phyloP scores from a whole-genome alignment of 2,113 vertebrate genomes.

The Dissostichus mawsoni region DNA sequence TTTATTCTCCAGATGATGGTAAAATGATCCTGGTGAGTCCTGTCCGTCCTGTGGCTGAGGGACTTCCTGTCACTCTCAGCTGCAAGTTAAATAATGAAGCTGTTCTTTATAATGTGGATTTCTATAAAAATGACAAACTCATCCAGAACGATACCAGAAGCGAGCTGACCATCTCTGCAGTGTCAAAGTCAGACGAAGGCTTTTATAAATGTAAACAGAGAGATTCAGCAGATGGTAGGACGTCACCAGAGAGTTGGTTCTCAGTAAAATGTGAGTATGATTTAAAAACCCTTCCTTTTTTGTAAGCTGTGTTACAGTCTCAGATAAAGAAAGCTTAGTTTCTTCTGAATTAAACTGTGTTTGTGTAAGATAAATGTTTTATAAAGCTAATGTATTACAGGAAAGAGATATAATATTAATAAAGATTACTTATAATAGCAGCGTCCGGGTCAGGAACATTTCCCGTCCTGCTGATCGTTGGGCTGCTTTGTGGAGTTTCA shows the following conservation, averaged over 20 bases:
- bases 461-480: conserved; percentile 12
- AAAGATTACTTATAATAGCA: neutral
- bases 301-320: too few relatives aligned
- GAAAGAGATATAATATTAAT: too few relatives aligned
- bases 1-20: conserved; percentile 12
- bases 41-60: conserved; percentile 45
- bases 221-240: neutral
- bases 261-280: conserved; percentile 9
- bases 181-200: conserved; percentile 54
- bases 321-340: too few relatives aligned
- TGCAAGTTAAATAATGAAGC: conserved; percentile 16
- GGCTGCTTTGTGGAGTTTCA: conserved; percentile 28
- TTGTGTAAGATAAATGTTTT: too few relatives aligned
- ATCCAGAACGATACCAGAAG: conserved; percentile 15
- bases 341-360: neutral
- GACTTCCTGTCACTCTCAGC: conserved; percentile 45
- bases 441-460: neutral
- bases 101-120: neutral
- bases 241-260: conserved; percentile 56
- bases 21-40: conserved; percentile 57
- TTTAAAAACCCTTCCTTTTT: neutral
- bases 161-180: conserved; percentile 38
- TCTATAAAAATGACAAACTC: conserved; percentile 50
- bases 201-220: conserved; percentile 44
- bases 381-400: too few relatives aligned